Conservation (phyloP, 2,113 vertebrate genomes). For the Nothobranchius furzeri region DNA sequence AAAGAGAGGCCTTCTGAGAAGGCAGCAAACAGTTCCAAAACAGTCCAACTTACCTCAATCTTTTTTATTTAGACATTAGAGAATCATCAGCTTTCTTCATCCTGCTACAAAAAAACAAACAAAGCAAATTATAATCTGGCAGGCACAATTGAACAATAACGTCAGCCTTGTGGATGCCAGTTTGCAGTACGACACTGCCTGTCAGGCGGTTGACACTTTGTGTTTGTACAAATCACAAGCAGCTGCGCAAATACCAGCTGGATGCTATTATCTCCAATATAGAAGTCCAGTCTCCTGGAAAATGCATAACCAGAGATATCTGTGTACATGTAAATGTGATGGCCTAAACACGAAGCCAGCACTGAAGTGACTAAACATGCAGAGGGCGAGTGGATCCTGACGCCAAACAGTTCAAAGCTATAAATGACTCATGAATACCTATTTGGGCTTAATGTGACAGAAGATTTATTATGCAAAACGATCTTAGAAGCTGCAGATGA, state of each 20-base stretch:
- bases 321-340: no score
- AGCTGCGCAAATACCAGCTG: not conserved
- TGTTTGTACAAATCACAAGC: not conserved
- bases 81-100: not conserved
- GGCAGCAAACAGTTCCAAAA: not conserved
- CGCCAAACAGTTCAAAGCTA: no score
- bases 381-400: no score
- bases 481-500: not conserved
- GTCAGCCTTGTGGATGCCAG: not conserved
- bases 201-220: not conserved
- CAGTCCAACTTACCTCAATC: not conserved
- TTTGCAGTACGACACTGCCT: not conserved
- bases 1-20: not conserved
- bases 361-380: no score
- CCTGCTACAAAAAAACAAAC: not conserved
- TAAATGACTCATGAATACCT: no score
- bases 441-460: not conserved
- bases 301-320: not conserved
- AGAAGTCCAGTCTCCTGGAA: not conserved
- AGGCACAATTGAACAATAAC: not conserved
- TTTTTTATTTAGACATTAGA: not conserved
- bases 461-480: not conserved
- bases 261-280: conserved; percentile 1
- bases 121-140: not conserved
- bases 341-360: no score